Evolutionary conservation across 2,113 vertebrate species (phyloP).

Genomic region (Mormyrus lacerda): DNA sequence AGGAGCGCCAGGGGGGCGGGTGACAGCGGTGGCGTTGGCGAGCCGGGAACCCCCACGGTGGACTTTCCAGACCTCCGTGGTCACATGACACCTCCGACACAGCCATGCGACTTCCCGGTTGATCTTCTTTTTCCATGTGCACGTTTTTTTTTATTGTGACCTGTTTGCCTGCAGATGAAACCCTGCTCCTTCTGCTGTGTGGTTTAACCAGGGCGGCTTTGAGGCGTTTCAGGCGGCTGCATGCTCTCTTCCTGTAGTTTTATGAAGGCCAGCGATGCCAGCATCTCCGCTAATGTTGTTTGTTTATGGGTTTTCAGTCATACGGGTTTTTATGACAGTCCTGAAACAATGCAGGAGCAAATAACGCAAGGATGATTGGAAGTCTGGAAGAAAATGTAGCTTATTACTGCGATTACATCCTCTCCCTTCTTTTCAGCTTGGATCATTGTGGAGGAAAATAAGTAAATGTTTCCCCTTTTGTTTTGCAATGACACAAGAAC

Average conservation of each 20-base stretch:
- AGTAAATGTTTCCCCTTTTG: neutral
- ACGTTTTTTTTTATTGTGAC: constrained; percentile 28
- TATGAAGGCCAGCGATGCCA: neutral
- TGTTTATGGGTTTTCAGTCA: neutral
- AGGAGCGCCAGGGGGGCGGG: constrained; percentile 40
- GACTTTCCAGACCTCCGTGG: constrained; percentile 51
- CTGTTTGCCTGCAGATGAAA: neutral
- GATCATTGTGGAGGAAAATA: constrained; percentile 5
- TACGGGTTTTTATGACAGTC: neutral
- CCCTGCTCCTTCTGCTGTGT: neutral
- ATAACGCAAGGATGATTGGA: neutral
- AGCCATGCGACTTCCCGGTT: constrained; percentile 39
- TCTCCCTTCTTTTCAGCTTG: neutral
- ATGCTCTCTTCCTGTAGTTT: neutral
- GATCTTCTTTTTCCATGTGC: constrained; percentile 31
- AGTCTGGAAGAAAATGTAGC: neutral
- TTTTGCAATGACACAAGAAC: neutral
- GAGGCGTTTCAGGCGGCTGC: neutral
- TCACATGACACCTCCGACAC: constrained; percentile 45
- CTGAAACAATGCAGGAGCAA: neutral
- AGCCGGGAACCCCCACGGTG: constrained; percentile 44
- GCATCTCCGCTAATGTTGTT: neutral
- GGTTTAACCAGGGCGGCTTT: neutral
- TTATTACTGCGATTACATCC: neutral
- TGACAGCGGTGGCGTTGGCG: constrained; percentile 42